Evolutionary conservation across 2,113 vertebrate genomes (phyloP).

Genomic region (Nannospalax galili): DNA sequence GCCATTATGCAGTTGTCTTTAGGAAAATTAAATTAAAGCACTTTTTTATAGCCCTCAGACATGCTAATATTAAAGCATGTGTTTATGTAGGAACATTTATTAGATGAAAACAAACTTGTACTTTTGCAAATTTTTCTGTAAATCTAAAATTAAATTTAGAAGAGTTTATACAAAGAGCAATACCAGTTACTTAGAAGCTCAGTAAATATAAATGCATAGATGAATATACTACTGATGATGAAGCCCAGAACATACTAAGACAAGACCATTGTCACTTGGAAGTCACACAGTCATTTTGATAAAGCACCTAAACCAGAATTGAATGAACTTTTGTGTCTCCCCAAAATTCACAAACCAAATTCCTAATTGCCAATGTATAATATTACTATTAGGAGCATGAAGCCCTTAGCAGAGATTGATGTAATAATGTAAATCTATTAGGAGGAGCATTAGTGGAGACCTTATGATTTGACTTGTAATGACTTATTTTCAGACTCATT

Average conservation of each 20-base stretch:
- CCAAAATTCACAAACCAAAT: not conserved
- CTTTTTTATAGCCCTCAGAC: not conserved
- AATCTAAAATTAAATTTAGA: not conserved
- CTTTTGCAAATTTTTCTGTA: not conserved
- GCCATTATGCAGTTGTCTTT: not conserved
- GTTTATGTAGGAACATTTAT: not conserved
- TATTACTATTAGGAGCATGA: not conserved
- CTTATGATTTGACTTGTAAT: no score
- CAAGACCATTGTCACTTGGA: no score
- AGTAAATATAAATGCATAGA: not conserved
- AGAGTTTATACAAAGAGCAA: not conserved
- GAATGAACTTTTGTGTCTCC: not conserved
- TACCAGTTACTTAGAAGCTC: not conserved
- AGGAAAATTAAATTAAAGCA: not conserved
- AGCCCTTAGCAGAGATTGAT: not conserved
- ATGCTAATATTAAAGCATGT: not conserved
- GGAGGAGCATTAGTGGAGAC: no score
- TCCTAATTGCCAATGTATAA: not conserved
- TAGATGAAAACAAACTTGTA: not conserved
- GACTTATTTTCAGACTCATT: not conserved
- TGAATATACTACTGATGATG: not conserved
- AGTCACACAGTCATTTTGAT: no score
- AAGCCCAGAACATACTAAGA: not conserved
- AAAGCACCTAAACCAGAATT: not conserved
- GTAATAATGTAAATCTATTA: not conserved